Percentiles rank a stretch among this genome's conserved stretches.
phyloP scores from a whole-genome alignment of 1,140 invertebrate genomes.

The Colletes gigas region DNA sequence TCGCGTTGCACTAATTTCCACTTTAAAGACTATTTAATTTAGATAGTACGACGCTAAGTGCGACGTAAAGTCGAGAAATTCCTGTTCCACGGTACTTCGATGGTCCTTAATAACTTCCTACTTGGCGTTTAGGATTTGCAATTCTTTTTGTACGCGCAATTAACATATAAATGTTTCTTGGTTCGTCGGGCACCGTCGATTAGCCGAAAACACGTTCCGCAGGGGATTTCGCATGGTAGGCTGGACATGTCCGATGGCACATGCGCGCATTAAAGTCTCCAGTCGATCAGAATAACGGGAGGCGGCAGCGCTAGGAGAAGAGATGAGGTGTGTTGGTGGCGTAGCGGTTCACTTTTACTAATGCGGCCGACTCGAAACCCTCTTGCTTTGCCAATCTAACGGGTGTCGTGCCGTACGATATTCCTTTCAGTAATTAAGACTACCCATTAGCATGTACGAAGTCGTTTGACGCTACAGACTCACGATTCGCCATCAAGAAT shows the following conservation, averaged over 20 bases:
- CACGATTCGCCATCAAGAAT: neutral
- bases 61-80: no score
- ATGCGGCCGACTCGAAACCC: slow-evolving; percentile 43
- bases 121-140: no score
- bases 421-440: slow-evolving; percentile 8
- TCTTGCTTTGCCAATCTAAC: slow-evolving; percentile 32
- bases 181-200: neutral
- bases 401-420: slow-evolving; percentile 4
- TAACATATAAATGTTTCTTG: neutral
- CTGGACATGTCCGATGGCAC: neutral
- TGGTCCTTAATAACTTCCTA: no score
- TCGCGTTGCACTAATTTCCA: no score
- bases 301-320: slow-evolving; percentile 67
- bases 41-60: no score
- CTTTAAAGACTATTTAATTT: no score
- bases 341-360: slow-evolving; percentile 68
- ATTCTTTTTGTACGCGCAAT: neutral
- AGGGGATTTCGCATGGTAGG: neutral
- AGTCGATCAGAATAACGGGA: slow-evolving; percentile 75
- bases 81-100: no score
- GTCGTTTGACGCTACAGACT: neutral
- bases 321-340: slow-evolving; percentile 52
- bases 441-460: neutral
- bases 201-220: neutral
- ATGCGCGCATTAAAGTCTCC: slow-evolving; percentile 54